Base-by-base conservation (phyloP, 2,113 vertebrate genomes). In the Campylomormyrus numenius region DNA sequence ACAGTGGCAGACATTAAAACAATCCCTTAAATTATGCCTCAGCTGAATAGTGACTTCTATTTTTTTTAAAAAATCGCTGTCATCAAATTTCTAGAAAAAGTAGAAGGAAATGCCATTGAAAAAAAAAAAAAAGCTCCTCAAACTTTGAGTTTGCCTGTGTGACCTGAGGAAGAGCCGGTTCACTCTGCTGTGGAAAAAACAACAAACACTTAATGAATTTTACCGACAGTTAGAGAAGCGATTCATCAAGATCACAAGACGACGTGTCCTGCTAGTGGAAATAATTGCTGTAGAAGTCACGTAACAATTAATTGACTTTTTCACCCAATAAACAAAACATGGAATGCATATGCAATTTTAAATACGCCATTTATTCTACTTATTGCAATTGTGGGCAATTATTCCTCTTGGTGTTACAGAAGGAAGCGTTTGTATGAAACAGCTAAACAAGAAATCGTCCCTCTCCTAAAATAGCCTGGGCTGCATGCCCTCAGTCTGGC, bases 251-350 rank as follows among this genome's bases (percentile, higher is more conserved):
- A 45, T 11, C 39, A 48, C 42, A 46, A 48, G 39, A 85, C 15
- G n/a, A 48, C 3, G 15, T 85, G 45, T 19, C 42, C 80, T 21
- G 45, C 8, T 85, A 46, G 83, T n/a, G 19, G 21, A 9, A n/a
- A 42, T 46, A 85, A 45, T 48, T 85, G 83, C 74, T 24, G 45
- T n/a, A 48, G 83, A 39, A 48, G 24, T 46, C 83, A 48, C 19
- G 45, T n/a, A 85, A 85, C 83, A 85, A 85, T 46, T 85, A 46
- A n/a, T 48, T 46, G 45, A 85, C 45, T n/a, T 80, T 42, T 80
- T 80, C 74, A 80, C 74, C 74, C 6, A 80, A 85, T 46, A 85
- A 85, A 48, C 83, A 46, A 85, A 80, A 85, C 83, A 85, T 27
- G 27, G 24, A 6, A 53, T 45, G 19, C 50, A 88, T 88, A 19